These are phyloP conservation scores for Mustela nigripes DNA, from an alignment of 2,113 vertebrate species.

Conservation along the genomic window DNA sequence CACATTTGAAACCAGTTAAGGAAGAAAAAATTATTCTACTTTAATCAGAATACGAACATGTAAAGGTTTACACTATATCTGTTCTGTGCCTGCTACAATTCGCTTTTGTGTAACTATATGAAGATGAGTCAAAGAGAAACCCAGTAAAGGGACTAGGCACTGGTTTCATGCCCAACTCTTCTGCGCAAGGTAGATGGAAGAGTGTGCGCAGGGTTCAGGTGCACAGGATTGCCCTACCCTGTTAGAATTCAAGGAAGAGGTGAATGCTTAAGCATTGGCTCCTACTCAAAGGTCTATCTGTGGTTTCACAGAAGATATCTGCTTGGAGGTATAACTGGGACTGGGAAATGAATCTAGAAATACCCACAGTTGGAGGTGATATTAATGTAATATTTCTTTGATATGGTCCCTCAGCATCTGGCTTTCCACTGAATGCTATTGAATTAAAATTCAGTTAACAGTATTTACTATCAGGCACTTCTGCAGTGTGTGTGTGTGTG, in stretches of 20 bases:
- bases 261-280: not conserved
- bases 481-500: not conserved
- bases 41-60: slow-evolving; percentile 18
- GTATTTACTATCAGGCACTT: not conserved
- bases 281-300: not conserved
- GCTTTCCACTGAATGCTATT: not conserved
- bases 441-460: slow-evolving; percentile 12
- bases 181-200: not conserved
- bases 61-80: not conserved
- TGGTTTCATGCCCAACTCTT: not conserved
- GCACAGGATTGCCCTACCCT: not conserved
- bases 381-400: not conserved
- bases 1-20: slow-evolving; percentile 21
- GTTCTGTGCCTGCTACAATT: not conserved
- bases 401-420: not conserved
- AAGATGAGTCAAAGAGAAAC: not conserved
- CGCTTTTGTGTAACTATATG: slow-evolving; percentile 21
- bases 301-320: not conserved
- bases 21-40: slow-evolving; percentile 28
- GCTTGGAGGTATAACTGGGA: not conserved
- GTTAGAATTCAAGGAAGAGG: slow-evolving; percentile 29
- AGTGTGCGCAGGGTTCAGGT: not conserved
- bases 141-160: not conserved
- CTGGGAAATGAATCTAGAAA: not conserved
- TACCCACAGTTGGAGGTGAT: not conserved